These are phyloP conservation scores for Aquatica leii DNA, from an alignment of 2,888 invertebrate genomes.

Conservation along the genomic window DNA sequence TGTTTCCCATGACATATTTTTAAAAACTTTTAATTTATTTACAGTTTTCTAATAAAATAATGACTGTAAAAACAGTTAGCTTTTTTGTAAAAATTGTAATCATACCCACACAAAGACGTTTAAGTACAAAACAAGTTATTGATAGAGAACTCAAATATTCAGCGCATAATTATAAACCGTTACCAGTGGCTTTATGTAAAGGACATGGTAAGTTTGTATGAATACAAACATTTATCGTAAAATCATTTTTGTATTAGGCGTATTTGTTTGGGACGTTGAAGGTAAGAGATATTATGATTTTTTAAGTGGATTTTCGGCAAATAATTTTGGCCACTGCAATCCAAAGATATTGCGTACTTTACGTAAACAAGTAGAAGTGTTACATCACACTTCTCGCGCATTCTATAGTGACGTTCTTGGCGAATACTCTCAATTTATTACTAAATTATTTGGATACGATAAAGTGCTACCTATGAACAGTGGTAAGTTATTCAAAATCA, in stretches of 20 bases:
- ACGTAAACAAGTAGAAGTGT: conserved; percentile 65
- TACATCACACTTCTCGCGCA: conserved; percentile 78
- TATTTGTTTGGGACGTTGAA: conserved; percentile 82
- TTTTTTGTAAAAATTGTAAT: no score
- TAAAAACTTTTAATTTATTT: no score
- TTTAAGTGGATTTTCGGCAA: conserved; percentile 81
- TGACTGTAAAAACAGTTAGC: no score
- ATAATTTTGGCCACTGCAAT: conserved; percentile 84
- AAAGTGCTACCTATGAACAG: conserved; percentile 86
- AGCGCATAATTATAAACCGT: conserved; percentile 95
- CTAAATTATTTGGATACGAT: conserved; percentile 76
- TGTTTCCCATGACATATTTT: no score
- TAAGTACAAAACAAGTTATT: conserved; percentile 64
- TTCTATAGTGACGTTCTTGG: conserved; percentile 79
- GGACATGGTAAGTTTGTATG: conserved; percentile 77
- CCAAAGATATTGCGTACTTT: conserved; percentile 73
- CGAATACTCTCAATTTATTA: conserved; percentile 76
- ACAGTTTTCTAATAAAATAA: no score
- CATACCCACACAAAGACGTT: conserved; percentile 11
- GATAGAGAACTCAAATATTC: conserved; percentile 87
- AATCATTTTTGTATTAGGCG: no score
- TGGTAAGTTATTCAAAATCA: conserved; percentile 56
- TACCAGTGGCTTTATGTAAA: conserved; percentile 89
- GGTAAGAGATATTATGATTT: conserved; percentile 82
- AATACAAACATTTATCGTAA: background rate